These are phyloP conservation scores for Phoeniculus purpureus DNA, from an alignment of 2,797 vertebrate species.

Conservation along the genomic window DNA sequence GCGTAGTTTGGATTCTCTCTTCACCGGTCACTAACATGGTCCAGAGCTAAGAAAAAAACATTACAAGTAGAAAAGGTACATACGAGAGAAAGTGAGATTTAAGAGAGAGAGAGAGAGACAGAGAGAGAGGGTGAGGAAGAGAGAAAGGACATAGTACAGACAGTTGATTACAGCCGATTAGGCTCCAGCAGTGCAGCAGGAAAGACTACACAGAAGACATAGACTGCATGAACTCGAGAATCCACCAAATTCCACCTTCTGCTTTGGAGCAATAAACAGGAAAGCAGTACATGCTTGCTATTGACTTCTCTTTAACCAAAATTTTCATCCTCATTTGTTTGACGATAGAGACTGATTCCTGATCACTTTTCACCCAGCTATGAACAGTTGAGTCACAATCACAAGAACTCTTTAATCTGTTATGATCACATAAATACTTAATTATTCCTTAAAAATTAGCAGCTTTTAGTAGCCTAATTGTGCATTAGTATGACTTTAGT, in stretches of 20 bases:
- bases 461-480: not conserved
- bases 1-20: not conserved
- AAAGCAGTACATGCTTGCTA: not conserved
- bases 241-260: fast-evolving
- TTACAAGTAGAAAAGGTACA: not conserved
- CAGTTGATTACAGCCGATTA: not conserved
- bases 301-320: not conserved
- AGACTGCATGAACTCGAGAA: not conserved
- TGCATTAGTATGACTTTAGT: not conserved
- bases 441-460: not conserved
- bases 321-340: not conserved
- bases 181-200: not conserved
- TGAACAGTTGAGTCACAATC: not conserved
- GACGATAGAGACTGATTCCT: not conserved
- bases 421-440: not conserved
- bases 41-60: not conserved
- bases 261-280: not conserved
- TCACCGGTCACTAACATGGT: not conserved
- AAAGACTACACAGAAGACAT: not conserved
- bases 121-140: too few relatives aligned
- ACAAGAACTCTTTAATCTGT: not conserved
- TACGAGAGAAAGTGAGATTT: too few relatives aligned
- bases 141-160: not conserved
- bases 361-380: not conserved
- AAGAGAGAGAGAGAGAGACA: not conserved